Evolutionary conservation across 1,140 invertebrate species (phyloP), one percentile per base, ranked within the genome.

Genomic region (Oncopeltus fasciatus): DNA sequence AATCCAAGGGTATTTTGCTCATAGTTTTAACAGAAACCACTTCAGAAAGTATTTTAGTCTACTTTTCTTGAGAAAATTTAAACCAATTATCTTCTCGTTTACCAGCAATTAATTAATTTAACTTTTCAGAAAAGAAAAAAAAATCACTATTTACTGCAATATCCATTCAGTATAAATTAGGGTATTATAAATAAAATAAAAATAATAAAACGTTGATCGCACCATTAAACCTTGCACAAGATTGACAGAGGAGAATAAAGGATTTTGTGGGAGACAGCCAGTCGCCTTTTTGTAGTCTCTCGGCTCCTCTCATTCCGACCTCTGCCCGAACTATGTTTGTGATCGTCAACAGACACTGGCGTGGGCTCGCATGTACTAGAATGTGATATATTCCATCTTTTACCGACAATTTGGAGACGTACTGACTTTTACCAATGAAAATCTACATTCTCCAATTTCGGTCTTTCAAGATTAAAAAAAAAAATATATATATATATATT

Each of bases 161-260:
- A 62, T 62, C 60, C 60, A 62, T 62, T 62, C 31, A n/a, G 46
- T 62, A 62, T 62, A 62, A 62, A 57, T 62, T 57, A 62, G 8
- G 49, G 49, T 57, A 57, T 62, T 49, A 31, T 43, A 61, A 61
- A 61, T n/a, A n/a, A 38, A 8, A 61, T 57, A 57, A 61, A 51
- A 51, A 11, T 59, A 59, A 60, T 38, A 57, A 62, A 57, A 62
- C 60, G 21, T 56, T 57, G 43, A 38, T 60, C 46, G 20, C 46
- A 56, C 31, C 49, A 62, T 62, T 16, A 53, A 56, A 51, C n/a
- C 59, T 53, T 51, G 59, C 59, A 61, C 27, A 61, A 61, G 59
- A 61, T 44, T 61, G 44, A 61, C 43, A 51, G 53, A 53, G 58
- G 44, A 57, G 59, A 61, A 56, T 11, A 28, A 61, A 8, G 59